Conservation (phyloP, 2,888 invertebrate species). For the Ommatoiulus sabulosus region DNA sequence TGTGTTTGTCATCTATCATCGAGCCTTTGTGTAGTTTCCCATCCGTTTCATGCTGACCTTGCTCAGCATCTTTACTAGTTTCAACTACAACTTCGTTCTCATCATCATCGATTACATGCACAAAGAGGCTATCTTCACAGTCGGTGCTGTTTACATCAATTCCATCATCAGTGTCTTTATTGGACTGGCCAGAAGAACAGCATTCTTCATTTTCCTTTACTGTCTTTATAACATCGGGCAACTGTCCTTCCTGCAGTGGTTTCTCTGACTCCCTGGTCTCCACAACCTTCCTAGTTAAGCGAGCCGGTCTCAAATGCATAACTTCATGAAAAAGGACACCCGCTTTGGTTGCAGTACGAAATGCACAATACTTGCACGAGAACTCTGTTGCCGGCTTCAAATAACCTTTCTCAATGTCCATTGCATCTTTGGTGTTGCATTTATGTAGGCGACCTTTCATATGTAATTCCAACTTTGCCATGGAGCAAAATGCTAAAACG, state of each 20-base stretch:
- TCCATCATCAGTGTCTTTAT: neutral
- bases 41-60: neutral
- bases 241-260: neutral
- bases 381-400: neutral
- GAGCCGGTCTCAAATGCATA: slow-evolving; percentile 55
- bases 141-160: neutral
- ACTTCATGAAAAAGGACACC: slow-evolving; percentile 81
- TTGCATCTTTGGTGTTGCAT: neutral
- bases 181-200: neutral
- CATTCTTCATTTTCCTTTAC: neutral
- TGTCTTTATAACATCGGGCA: neutral
- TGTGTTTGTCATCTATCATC: neutral
- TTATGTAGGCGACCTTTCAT: neutral
- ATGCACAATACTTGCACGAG: neutral
- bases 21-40: neutral
- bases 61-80: neutral
- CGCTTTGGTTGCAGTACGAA: neutral
- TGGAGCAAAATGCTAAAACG: slow-evolving; percentile 67
- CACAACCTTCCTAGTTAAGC: neutral
- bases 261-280: neutral
- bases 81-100: neutral
- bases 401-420: neutral
- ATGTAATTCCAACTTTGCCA: neutral
- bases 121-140: neutral
- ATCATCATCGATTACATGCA: neutral